These are phyloP conservation scores for Cyphomyrus discorhynchus DNA, from an alignment of 2,113 vertebrate species.

Conservation along the genomic window DNA sequence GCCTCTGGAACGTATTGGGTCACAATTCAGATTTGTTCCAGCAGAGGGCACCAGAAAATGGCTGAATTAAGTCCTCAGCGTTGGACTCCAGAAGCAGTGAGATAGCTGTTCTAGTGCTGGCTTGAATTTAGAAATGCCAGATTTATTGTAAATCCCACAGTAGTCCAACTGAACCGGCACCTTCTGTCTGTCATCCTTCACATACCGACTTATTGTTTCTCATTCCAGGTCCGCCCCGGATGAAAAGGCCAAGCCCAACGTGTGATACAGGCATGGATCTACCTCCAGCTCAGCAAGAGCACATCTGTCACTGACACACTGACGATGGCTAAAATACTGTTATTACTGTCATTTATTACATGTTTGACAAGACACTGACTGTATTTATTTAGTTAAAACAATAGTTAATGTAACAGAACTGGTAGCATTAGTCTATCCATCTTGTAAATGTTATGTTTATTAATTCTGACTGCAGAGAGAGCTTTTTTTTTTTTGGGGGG, in stretches of 20 bases:
- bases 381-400: background rate
- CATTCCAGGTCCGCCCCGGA: background rate
- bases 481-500: background rate
- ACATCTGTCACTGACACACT: background rate
- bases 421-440: constrained; percentile 44
- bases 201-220: background rate
- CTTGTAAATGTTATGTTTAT: constrained; percentile 48
- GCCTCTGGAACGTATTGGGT: background rate
- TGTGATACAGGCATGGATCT: background rate
- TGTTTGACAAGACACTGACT: background rate
- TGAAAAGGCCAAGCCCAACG: background rate
- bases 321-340: background rate
- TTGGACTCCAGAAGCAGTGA: background rate
- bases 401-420: constrained; percentile 12
- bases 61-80: background rate
- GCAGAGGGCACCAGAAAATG: background rate
- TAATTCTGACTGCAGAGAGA: constrained; percentile 40
- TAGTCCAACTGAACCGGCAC: background rate
- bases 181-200: background rate
- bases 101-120: background rate
- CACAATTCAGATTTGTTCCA: background rate
- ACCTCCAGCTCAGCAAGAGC: background rate
- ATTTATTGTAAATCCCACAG: background rate
- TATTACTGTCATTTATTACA: background rate
- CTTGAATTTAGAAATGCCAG: background rate